Evolutionary conservation across 2,888 invertebrate species (phyloP).

Genomic region (Ophion costatus): DNA sequence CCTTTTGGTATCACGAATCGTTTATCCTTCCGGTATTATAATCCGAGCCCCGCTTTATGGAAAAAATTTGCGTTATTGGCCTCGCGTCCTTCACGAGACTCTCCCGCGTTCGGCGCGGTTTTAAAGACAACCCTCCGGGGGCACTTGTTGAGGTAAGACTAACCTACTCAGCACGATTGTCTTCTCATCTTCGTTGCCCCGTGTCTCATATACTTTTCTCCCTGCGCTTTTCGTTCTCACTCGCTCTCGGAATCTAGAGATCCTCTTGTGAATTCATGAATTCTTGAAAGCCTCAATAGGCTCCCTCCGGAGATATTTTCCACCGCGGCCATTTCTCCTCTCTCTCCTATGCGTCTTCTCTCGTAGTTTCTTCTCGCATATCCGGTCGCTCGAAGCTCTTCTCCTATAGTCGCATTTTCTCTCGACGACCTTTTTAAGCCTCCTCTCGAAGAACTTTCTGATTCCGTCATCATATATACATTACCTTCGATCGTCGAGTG

Average conservation of each 20-base stretch:
- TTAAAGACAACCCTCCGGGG: slow-evolving; percentile 22
- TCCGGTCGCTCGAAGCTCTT: slow-evolving; percentile 16
- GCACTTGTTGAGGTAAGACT: slow-evolving; percentile 13
- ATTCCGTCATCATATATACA: slow-evolving; percentile 1
- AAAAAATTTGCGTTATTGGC: slow-evolving; percentile 58
- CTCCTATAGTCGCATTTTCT: not conserved
- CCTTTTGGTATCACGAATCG: slow-evolving; percentile 35
- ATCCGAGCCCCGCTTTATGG: slow-evolving; percentile 34
- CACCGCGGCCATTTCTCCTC: slow-evolving; percentile 9
- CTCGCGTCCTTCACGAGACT: slow-evolving; percentile 20
- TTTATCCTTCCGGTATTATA: slow-evolving; percentile 39
- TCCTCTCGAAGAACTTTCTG: not conserved
- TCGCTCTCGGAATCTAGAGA: not conserved
- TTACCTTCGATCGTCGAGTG: not conserved
- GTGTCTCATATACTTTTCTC: slow-evolving; percentile 7
- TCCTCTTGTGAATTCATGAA: slow-evolving; percentile 53
- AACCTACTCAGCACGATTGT: slow-evolving; percentile 35
- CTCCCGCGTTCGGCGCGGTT: slow-evolving; percentile 8
- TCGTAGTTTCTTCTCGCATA: not conserved
- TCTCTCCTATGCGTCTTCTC: not conserved
- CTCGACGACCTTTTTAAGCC: not conserved
- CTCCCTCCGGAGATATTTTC: slow-evolving; percentile 27
- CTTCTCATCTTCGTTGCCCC: slow-evolving; percentile 41
- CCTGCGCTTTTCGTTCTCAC: slow-evolving; percentile 26
- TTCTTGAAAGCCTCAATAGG: slow-evolving; percentile 50